These are phyloP conservation scores for Taurulus bubalis DNA, from an alignment of 2,113 vertebrate genomes.

Conservation along the genomic window DNA sequence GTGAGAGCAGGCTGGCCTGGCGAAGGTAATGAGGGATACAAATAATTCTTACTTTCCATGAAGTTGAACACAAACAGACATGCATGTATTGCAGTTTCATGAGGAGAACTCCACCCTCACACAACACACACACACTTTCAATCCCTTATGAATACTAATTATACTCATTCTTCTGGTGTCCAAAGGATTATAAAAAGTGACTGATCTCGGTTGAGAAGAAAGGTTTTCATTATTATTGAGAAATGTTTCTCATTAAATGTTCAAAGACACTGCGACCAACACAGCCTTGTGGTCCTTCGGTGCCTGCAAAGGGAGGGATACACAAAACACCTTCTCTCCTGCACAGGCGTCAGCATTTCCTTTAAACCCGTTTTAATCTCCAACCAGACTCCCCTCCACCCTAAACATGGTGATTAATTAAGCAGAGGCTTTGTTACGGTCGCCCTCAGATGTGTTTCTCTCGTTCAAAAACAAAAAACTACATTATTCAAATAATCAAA, in stretches of 20 bases:
- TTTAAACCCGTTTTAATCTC: constrained; percentile 4
- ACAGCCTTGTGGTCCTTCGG: not conserved
- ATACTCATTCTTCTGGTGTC: constrained; percentile 36
- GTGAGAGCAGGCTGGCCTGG: not conserved
- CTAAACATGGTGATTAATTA: not conserved
- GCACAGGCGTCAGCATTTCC: constrained; percentile 27
- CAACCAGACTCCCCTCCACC: not conserved
- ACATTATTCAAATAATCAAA: not conserved
- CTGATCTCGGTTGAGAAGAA: constrained; percentile 29
- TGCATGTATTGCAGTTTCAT: not conserved
- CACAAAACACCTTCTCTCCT: constrained; percentile 18
- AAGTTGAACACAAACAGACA: not conserved
- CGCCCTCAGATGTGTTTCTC: not conserved
- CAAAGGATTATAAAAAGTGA: constrained; percentile 35
- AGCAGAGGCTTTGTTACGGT: not conserved
- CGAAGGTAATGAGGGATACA: not conserved
- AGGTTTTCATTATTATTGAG: constrained; percentile 17
- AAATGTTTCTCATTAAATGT: constrained; percentile 52
- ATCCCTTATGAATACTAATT: constrained; percentile 36
- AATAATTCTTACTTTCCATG: not conserved
- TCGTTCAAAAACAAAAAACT: not conserved
- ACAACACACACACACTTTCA: constrained; percentile 4
- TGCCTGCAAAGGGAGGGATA: not conserved
- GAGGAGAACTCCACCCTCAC: not conserved
- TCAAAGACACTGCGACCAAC: constrained; percentile 41